Conservation (phyloP, 2,113 vertebrate genomes). For the Stigmatopora nigra region DNA sequence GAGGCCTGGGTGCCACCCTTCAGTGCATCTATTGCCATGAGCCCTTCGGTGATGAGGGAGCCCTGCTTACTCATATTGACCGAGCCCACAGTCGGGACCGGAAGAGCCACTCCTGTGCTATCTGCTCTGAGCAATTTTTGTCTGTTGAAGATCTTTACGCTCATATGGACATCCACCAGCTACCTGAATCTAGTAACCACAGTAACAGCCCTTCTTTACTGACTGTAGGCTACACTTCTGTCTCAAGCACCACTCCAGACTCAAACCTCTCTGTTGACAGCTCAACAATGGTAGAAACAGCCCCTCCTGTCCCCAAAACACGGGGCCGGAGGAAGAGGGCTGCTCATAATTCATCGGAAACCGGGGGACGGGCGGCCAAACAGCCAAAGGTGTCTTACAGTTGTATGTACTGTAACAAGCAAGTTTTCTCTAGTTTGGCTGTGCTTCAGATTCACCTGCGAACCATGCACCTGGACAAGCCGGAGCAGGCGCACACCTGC, state of each 20-base stretch:
- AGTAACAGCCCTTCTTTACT: constrained; percentile 94
- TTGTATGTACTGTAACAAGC: constrained; percentile 96
- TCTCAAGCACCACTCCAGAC: constrained; percentile 96
- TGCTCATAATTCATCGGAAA: constrained; percentile 80
- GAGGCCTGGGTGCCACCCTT: constrained; percentile 79
- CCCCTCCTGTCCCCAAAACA: constrained; percentile 84
- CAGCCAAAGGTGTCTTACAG: constrained; percentile 91
- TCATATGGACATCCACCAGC: constrained; percentile 96
- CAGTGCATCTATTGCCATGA: constrained; percentile 96
- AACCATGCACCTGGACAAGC: constrained; percentile 96
- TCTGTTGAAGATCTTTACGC: constrained; percentile 90
- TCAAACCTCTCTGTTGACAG: constrained; percentile 96
- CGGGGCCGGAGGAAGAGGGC: constrained; percentile 90
- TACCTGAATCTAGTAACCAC: constrained; percentile 91
- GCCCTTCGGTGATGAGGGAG: constrained; percentile 88
- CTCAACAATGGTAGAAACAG: constrained; percentile 86
- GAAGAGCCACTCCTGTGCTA: constrained; percentile 81
- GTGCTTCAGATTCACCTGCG: constrained; percentile 94
- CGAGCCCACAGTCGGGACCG: constrained; percentile 85
- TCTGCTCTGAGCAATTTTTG: constrained; percentile 90
- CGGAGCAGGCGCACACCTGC: constrained; percentile 94
- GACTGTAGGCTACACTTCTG: constrained; percentile 93
- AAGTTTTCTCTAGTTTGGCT: constrained; percentile 91
- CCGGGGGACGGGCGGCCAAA: constrained; percentile 80
- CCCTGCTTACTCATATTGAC: constrained; percentile 89